Evolutionary conservation across 2,888 invertebrate species (phyloP), one percentile per base, ranked within the genome.

Genomic region (Sialis lutaria): DNA sequence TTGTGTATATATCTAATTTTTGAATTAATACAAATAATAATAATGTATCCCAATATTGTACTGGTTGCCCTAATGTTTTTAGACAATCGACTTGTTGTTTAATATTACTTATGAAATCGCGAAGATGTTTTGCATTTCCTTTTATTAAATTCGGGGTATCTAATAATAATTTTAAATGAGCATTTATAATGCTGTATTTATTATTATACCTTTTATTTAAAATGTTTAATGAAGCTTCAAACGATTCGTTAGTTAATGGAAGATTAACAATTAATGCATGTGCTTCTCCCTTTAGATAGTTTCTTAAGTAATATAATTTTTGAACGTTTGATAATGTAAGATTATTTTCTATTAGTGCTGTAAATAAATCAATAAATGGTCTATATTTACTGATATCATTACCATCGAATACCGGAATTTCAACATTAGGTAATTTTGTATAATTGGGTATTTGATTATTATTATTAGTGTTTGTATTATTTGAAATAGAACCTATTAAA

Each of bases 241-340:
- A 51, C 9, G 48, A 48, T 7, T 42, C 42, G 45, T 48, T 46
- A 30, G 44, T 40, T 7, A 51, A n/a, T 4, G 51, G 48, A 13
- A 51, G 40, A 34, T 40, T 48, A 34, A 10, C 42, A n/a, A 51
- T 42, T 39, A 50, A 47, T 8, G 39, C n/a, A 6, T 46, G 37
- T 9, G 50, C 50, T 49, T 50, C 49, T 32, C 47, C 50, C 37
- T 48, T 49, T 33, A 51, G 42, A 45, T 47, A 50, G 12, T 30
- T 50, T 34, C 44, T 42, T 47, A 47, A 43, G 37, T 49, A 49
- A 31, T 47, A 47, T 8, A 47, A 39, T 32, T 47, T 49, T 32
- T 49, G 40, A 32, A 49, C 43, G 30, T 47, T 32, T 34, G 22
- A 34, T 13, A 49, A 34, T 39, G 30, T 33, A 8, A 9, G 12